phyloP scores from a whole-genome alignment of 2,113 vertebrate genomes.

The Natator depressus region DNA sequence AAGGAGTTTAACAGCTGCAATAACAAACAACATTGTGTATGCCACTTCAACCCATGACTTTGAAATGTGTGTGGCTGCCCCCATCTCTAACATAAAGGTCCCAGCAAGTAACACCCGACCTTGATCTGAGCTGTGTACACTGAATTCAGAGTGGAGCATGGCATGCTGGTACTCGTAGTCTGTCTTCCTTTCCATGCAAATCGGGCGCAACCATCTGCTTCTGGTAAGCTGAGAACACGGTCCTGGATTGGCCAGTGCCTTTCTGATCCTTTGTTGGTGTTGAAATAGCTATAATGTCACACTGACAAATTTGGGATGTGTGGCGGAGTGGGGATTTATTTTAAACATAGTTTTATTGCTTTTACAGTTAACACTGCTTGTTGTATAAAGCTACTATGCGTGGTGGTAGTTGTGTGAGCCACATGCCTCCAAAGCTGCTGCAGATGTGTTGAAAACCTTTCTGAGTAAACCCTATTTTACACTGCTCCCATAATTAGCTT shows the following conservation, averaged over 20 bases:
- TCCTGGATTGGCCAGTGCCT: rapidly evolving
- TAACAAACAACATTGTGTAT: rapidly evolving
- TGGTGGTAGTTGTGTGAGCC: rapidly evolving
- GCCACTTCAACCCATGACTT: rapidly evolving
- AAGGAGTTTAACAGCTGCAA: rapidly evolving
- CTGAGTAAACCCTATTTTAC: slow-evolving; percentile 43
- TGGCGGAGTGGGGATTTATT: neutral
- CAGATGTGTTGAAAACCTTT: rapidly evolving
- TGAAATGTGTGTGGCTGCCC: neutral
- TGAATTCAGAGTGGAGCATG: neutral
- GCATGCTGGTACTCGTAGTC: neutral
- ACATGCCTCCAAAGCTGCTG: neutral
- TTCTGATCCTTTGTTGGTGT: neutral
- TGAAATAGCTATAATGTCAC: neutral
- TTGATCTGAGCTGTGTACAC: neutral
- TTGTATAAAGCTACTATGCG: neutral
- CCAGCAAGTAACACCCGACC: neutral
- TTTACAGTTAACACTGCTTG: neutral
- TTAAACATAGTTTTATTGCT: neutral
- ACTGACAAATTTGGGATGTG: rapidly evolving
- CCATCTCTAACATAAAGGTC: neutral
- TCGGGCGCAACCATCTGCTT: neutral
- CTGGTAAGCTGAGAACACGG: neutral
- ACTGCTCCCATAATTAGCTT: slow-evolving; percentile 39
- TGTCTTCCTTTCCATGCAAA: neutral